Conservation (phyloP, 2,888 invertebrate genomes). For the Sinohyriopsis cumingii region DNA sequence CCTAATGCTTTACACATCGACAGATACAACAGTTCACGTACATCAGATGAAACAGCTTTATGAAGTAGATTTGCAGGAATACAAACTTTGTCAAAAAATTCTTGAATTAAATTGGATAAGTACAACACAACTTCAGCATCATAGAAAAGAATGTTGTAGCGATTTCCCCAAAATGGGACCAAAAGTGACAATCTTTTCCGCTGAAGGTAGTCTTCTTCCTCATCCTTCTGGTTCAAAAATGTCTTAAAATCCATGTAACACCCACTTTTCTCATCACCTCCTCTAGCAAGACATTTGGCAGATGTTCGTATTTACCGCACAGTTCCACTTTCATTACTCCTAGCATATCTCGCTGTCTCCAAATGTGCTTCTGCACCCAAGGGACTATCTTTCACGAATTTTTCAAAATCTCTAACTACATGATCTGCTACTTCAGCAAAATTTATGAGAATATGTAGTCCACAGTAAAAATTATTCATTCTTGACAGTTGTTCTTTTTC, state of each 20-base stretch:
- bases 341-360: slow-evolving; percentile 7
- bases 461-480: slow-evolving; percentile 26
- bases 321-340: slow-evolving; percentile 9
- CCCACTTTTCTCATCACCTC: slow-evolving; percentile 21
- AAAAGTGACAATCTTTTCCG: background rate
- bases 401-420: slow-evolving; percentile 16
- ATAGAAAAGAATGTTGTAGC: slow-evolving; percentile 9
- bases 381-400: slow-evolving; percentile 7
- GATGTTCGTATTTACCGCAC: slow-evolving; percentile 13
- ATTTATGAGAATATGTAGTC: slow-evolving; percentile 18
- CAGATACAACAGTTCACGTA: slow-evolving; percentile 5
- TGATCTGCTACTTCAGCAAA: slow-evolving; percentile 20
- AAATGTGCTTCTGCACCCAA: slow-evolving; percentile 12
- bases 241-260: no score
- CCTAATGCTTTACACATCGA: slow-evolving; percentile 10
- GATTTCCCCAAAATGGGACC: slow-evolving; percentile 4
- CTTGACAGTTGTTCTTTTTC: slow-evolving; percentile 13
- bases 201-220: background rate
- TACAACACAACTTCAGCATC: slow-evolving; percentile 7
- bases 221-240: no score
- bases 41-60: slow-evolving; percentile 11
- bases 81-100: slow-evolving; percentile 6
- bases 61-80: slow-evolving; percentile 2
- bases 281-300: slow-evolving; percentile 17
- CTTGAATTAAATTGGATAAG: background rate